phyloP scores from a whole-genome alignment of 2,888 invertebrate species.

The Thyatira batis region DNA sequence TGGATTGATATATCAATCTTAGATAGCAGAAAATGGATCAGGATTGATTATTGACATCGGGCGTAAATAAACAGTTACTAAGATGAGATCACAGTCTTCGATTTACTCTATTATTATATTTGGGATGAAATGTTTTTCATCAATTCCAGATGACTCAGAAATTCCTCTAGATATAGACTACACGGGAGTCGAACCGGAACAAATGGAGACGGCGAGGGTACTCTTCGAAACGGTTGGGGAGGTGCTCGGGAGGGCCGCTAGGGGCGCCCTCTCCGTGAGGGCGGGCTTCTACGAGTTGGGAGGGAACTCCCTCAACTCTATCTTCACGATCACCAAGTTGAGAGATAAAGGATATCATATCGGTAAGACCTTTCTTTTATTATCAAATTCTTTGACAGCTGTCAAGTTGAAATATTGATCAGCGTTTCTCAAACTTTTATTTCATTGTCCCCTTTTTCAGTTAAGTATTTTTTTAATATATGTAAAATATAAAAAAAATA shows the following conservation, averaged over 20 bases:
- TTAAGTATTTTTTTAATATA: neutral
- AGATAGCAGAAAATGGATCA: no score
- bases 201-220: constrained; percentile 84
- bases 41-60: no score
- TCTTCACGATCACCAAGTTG: constrained; percentile 89
- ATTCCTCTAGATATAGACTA: constrained; percentile 86
- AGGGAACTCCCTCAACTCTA: constrained; percentile 93
- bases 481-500: no score
- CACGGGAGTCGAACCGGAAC: constrained; percentile 81
- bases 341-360: constrained; percentile 90
- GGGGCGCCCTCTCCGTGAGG: constrained; percentile 83
- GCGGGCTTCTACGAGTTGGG: constrained; percentile 93
- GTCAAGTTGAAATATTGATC: neutral
- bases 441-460: neutral
- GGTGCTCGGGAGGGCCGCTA: constrained; percentile 85
- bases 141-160: constrained; percentile 71
- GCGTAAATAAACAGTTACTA: no score
- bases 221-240: constrained; percentile 89
- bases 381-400: no score
- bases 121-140: no score
- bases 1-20: no score
- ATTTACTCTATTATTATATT: no score
- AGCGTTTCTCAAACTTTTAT: neutral
- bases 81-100: no score
- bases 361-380: constrained; percentile 79